Evolutionary conservation across 2,797 vertebrate genomes (phyloP).

Genomic region (Ciconia nigra): DNA sequence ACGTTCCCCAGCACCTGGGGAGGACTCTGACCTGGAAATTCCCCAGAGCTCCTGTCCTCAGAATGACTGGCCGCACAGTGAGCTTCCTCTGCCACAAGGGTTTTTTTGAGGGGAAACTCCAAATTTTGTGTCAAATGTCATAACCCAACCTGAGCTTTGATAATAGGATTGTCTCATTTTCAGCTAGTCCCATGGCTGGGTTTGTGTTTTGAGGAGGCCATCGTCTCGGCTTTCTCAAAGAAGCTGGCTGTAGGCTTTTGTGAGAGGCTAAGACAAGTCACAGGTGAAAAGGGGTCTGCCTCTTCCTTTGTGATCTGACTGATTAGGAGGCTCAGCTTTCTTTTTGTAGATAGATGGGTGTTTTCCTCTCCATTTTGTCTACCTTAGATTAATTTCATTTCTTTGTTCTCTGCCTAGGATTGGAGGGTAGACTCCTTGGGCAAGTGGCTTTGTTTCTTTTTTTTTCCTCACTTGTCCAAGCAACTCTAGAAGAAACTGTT

Average conservation of each 20-base stretch:
- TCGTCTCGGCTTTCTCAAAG: neutral
- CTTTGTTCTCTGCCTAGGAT: neutral
- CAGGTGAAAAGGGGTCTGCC: neutral
- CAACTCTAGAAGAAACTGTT: neutral
- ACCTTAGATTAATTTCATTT: neutral
- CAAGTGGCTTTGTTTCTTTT: neutral
- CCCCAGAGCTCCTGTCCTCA: rapidly evolving
- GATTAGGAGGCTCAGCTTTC: neutral
- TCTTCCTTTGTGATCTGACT: neutral
- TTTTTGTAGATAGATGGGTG: neutral
- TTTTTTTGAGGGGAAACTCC: neutral
- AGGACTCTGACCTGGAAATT: neutral
- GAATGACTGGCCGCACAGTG: neutral
- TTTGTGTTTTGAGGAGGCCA: neutral
- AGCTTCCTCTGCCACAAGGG: neutral
- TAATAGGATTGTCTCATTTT: neutral
- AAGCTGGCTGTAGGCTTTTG: neutral
- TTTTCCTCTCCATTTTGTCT: neutral
- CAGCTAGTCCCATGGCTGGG: neutral
- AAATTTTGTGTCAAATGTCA: neutral
- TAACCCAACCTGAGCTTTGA: neutral
- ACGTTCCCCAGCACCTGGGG: neutral
- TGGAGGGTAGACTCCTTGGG: neutral
- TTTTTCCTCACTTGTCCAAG: neutral
- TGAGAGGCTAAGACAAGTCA: neutral